These are phyloP conservation scores for Triplophysa tibetana DNA, from an alignment of 2,113 vertebrate species.

Conservation along the genomic window DNA sequence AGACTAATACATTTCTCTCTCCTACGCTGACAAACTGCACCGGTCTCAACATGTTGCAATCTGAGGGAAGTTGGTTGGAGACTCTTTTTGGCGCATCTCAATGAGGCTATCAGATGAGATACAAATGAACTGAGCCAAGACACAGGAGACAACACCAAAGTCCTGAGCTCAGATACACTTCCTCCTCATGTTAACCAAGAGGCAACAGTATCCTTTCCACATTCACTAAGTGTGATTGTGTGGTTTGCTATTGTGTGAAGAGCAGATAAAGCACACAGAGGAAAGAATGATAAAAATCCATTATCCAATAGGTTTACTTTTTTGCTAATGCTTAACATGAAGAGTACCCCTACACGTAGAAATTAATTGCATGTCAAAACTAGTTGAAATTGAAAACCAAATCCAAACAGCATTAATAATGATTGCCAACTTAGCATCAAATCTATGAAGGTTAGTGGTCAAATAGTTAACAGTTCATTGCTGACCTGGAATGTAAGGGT, in stretches of 20 bases:
- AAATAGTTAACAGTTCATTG: constrained; percentile 45
- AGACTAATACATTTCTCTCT: constrained; percentile 34
- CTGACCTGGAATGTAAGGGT: constrained; percentile 44
- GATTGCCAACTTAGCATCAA: constrained; percentile 36
- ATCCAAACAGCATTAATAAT: constrained; percentile 27
- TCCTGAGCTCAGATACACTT: constrained; percentile 45
- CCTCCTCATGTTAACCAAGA: constrained; percentile 51
- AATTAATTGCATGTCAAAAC: constrained; percentile 1
- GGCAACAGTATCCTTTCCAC: constrained; percentile 41
- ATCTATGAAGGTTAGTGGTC: constrained; percentile 20
- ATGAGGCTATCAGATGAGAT: constrained; percentile 49
- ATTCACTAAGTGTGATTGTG: constrained; percentile 25
- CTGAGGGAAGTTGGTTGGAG: constrained; percentile 45
- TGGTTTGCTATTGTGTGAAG: neutral
- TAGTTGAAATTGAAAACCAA: constrained; percentile 3
- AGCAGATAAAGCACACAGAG: neutral
- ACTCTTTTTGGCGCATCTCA: constrained; percentile 44
- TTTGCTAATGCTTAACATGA: neutral
- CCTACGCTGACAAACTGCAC: constrained; percentile 32
- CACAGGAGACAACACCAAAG: constrained; percentile 49
- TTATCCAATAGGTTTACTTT: neutral
- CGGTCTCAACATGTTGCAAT: constrained; percentile 47
- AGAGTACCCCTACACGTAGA: neutral
- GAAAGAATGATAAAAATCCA: neutral
- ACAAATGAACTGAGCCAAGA: constrained; percentile 43